Percentiles rank a stretch among this genome's conserved stretches.
Conservation (phyloP, 30 jellyfish, hydroid and myxozoan genomes). For the Turritopsis dohrnii region DNA sequence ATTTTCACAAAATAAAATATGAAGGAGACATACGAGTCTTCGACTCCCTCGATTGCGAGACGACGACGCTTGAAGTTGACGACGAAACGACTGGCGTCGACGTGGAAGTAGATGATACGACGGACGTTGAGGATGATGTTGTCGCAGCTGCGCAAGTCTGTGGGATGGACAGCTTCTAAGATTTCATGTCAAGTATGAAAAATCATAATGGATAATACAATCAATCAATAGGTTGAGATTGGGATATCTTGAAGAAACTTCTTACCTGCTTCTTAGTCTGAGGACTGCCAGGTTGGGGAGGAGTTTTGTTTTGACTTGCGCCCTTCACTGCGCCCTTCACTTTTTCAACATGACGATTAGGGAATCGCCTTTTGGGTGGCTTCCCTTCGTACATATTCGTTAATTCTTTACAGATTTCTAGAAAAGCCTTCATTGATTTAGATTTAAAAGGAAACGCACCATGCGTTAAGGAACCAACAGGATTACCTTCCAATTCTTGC, state of each 20-base stretch:
- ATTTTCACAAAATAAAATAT: too few species aligned
- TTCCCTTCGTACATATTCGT: conserved; percentile 78
- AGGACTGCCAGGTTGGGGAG: conserved; percentile 63
- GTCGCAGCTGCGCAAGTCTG: neutral
- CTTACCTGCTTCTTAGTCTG: conserved; percentile 65
- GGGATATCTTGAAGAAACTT: neutral
- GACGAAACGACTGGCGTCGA: conserved; percentile 22
- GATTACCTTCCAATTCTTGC: conserved; percentile 69
- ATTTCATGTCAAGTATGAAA: neutral
- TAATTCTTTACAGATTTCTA: conserved; percentile 89
- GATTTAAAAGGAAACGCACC: too few species aligned
- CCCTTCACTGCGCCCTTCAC: conserved; percentile 51
- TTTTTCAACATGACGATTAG: conserved; percentile 37
- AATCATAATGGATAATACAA: too few species aligned
- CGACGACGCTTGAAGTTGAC: conserved; percentile 27
- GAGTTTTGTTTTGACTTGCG: conserved; percentile 24
- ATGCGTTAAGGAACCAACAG: neutral
- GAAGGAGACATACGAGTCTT: neutral
- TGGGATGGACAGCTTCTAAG: neutral
- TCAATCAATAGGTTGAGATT: too few species aligned
- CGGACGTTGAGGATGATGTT: conserved; percentile 16
- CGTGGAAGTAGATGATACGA: conserved; percentile 32
- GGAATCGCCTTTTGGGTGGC: conserved; percentile 71
- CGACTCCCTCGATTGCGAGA: neutral
- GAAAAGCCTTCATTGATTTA: too few species aligned